A percentile compares a stretch with the other conserved stretches of the same genome.
phyloP scores from a whole-genome alignment of 2,888 invertebrate genomes.

The Heliconius ismenius region DNA sequence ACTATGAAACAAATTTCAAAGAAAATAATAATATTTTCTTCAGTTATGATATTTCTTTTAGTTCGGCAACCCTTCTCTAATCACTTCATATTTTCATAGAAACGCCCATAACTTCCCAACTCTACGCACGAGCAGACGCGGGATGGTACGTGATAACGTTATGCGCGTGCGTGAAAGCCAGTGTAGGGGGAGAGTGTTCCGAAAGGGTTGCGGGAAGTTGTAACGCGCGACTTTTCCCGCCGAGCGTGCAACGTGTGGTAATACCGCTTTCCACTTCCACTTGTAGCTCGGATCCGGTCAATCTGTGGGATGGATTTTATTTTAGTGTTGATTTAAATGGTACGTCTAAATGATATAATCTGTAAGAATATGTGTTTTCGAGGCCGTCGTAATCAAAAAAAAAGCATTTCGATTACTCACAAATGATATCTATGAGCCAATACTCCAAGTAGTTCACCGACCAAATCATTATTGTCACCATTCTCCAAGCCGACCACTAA shows the following conservation, averaged over 20 bases:
- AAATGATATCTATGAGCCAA: constrained; percentile 88
- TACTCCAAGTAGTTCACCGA: constrained; percentile 93
- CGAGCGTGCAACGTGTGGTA: constrained; percentile 91
- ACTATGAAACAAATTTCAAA: not conserved
- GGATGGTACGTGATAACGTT: constrained; percentile 80
- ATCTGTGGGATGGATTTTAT: constrained; percentile 69
- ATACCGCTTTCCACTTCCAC: constrained; percentile 88
- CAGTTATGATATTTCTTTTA: not conserved
- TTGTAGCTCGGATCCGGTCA: constrained; percentile 85
- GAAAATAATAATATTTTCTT: not conserved
- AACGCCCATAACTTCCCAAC: not conserved
- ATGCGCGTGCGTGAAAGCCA: constrained; percentile 77
- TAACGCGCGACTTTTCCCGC: constrained; percentile 86
- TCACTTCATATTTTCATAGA: not conserved
- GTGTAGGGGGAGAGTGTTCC: constrained; percentile 45
- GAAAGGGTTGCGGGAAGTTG: constrained; percentile 59
- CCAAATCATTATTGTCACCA: constrained; percentile 80
- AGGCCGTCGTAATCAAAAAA: accelerated
- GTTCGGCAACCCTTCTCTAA: not conserved
- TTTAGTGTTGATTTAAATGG: not conserved
- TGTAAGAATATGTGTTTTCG: too few species aligned
- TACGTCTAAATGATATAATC: too few species aligned
- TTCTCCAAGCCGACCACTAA: constrained; percentile 89
- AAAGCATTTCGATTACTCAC: constrained; percentile 76
- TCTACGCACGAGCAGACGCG: constrained; percentile 66